Conservation (phyloP, 2,113 vertebrate species). For the Prietella phreatophila region DNA sequence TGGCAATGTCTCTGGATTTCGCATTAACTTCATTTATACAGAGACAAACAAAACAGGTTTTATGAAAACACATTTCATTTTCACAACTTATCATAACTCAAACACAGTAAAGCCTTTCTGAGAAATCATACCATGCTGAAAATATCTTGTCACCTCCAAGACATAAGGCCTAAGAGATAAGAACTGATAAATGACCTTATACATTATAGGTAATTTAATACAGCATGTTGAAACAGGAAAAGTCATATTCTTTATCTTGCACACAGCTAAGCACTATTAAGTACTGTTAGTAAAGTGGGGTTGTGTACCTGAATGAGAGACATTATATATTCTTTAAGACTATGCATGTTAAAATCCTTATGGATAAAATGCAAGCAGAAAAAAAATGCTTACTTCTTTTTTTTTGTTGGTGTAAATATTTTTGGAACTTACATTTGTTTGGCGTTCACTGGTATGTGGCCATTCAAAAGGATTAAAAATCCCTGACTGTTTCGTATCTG, state of each 20-base stretch:
- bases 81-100: not conserved
- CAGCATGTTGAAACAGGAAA: not conserved
- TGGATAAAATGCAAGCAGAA: not conserved
- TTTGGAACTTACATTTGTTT: constrained; percentile 63
- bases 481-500: constrained; percentile 70
- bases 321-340: not conserved
- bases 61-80: not conserved
- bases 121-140: constrained; percentile 70
- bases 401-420: too few relatives aligned
- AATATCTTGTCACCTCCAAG: constrained; percentile 68
- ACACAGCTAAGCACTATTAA: too few relatives aligned
- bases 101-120: not conserved
- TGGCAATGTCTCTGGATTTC: constrained; percentile 63
- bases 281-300: not conserved
- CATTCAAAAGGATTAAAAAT: constrained; percentile 69
- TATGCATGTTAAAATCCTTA: not conserved
- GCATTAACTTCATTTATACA: constrained; percentile 64
- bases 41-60: not conserved
- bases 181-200: not conserved
- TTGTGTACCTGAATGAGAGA: not conserved
- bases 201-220: not conserved
- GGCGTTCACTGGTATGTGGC: constrained; percentile 63
- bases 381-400: not conserved
- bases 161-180: constrained; percentile 65
- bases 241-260: not conserved